Evolutionary conservation across 2,888 invertebrate species (phyloP), one percentile per base, ranked within the genome.

Genomic region (Sussaba pulchella): DNA sequence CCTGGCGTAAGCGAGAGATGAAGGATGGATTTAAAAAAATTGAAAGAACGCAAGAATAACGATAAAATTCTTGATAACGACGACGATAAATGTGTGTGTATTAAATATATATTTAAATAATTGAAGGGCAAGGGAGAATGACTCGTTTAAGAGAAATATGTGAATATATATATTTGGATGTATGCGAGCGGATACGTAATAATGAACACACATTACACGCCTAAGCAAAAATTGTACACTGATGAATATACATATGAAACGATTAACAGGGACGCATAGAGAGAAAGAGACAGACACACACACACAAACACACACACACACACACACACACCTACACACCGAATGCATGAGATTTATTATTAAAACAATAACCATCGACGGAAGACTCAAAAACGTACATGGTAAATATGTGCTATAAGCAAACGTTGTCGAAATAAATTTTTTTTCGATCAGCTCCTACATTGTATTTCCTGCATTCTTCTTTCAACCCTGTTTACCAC

Each of bases 361-460:
- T 66, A 61, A 61, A 57, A 78, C 47, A 50, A 77, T 59, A 77
- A 77, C 54, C n/a, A 77, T 71, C 71, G 66, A 72, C 36, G 54
- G 45, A 54, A 63, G 63, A 52, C 70, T 70, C 76, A 69, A 70
- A n/a, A n/a, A 76, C 17, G 71, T 61, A 67, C 67, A 69, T 31
- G 61, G 76, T 67, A 70, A 87, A 84, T 85, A 87, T 88, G 87
- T 86, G 87, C 88, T 88, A 88, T 83, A 83, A 83, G 71, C 83
- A 87, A 86, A 85, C 84, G 87, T 88, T 88, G 86, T 87, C 87
- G 85, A 85, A 88, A 88, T 87, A 88, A 88, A 87, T 83, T 86
- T 82, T n/a, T 88, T 88, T 87, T 88, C 86, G 88, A 88, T 88
- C 86, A 86, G 87, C 63, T 69, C 66, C 59, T 59, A 66, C n/a